Conservation (phyloP, 1,140 invertebrate genomes). For the Brachionus rotundiformis region DNA sequence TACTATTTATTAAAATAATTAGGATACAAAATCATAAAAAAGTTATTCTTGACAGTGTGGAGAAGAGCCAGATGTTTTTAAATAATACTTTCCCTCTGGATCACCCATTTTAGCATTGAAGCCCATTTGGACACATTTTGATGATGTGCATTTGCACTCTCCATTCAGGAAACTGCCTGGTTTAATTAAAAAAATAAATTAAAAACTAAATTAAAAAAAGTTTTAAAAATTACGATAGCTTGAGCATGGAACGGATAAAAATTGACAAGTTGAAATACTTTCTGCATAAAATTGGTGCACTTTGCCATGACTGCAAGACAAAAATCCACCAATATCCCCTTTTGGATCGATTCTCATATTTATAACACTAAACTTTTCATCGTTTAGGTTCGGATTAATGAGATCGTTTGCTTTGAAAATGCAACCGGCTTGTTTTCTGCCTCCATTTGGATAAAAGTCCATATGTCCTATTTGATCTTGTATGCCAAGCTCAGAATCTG, state of each 20-base stretch:
- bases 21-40: too few relatives aligned
- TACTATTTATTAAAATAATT: too few relatives aligned
- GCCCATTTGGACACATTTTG: background rate
- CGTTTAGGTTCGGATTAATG: background rate
- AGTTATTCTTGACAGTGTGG: too few relatives aligned
- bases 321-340: background rate
- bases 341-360: background rate
- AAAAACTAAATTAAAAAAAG: background rate
- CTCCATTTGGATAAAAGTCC: slow-evolving; percentile 53
- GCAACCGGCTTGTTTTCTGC: slow-evolving; percentile 66
- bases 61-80: background rate
- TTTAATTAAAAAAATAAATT: background rate
- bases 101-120: background rate
- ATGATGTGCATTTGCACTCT: background rate
- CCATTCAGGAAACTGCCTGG: background rate
- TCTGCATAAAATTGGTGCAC: background rate
- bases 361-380: background rate
- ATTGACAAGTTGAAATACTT: slow-evolving; percentile 22
- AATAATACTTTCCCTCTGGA: background rate
- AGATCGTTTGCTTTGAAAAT: background rate
- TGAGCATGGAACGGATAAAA: background rate
- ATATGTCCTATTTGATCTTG: slow-evolving; percentile 68
- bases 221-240: background rate
- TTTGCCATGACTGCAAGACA: background rate
- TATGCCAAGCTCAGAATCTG: slow-evolving; percentile 71